Evolutionary conservation across 2,797 vertebrate species (phyloP).

Genomic region (Lycodopsis pacificus): DNA sequence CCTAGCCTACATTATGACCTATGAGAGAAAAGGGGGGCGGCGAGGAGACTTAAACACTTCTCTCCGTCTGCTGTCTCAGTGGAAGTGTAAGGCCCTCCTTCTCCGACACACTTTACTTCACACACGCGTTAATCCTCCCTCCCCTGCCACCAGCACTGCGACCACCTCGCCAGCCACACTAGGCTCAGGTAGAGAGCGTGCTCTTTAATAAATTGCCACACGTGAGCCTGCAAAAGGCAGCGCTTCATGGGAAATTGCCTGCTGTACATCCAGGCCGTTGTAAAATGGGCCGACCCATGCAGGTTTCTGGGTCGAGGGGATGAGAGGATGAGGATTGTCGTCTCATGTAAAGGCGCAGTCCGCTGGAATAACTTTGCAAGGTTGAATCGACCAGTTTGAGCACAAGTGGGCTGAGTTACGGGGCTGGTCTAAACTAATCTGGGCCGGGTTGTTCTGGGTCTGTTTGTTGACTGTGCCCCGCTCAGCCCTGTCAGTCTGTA

Average conservation of each 20-base stretch:
- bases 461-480: slow-evolving; percentile 73
- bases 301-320: slow-evolving; percentile 13
- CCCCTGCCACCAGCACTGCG: slow-evolving; percentile 16
- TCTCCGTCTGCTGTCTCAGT: slow-evolving; percentile 64
- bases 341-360: neutral
- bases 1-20: slow-evolving; percentile 79
- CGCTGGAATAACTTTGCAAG: slow-evolving; percentile 25
- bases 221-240: slow-evolving; percentile 24
- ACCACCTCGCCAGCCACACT: slow-evolving; percentile 41
- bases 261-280: slow-evolving; percentile 13
- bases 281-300: slow-evolving; percentile 16
- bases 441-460: slow-evolving; percentile 75
- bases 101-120: slow-evolving; percentile 54
- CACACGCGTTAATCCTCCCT: slow-evolving; percentile 43
- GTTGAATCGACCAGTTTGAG: slow-evolving; percentile 55
- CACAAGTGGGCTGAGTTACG: slow-evolving; percentile 60
- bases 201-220: slow-evolving; percentile 54
- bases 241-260: slow-evolving; percentile 39
- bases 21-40: slow-evolving; percentile 70
- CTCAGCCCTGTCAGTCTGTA: slow-evolving; percentile 71
- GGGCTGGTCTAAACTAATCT: slow-evolving; percentile 73
- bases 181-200: slow-evolving; percentile 20
- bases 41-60: slow-evolving; percentile 71
- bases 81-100: slow-evolving; percentile 52
- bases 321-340: slow-evolving; percentile 15